These are phyloP conservation scores for Hoplostethus atlanticus DNA, from an alignment of 2,797 vertebrate genomes.

Conservation along the genomic window DNA sequence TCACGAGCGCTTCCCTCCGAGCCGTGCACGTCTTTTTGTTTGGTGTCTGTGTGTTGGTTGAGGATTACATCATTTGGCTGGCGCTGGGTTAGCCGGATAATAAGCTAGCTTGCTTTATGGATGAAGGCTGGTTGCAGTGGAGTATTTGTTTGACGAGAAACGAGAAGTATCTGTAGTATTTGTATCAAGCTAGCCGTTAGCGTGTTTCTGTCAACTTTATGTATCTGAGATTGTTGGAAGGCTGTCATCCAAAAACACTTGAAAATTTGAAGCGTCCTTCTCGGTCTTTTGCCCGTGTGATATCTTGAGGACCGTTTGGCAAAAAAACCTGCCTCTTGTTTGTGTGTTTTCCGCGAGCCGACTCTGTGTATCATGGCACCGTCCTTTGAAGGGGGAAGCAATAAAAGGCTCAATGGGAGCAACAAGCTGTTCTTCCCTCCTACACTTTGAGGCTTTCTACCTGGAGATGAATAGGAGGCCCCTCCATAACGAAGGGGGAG, in stretches of 20 bases:
- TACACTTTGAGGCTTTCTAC: slow-evolving; percentile 84
- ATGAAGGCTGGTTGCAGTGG: slow-evolving; percentile 54
- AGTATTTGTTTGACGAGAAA: slow-evolving; percentile 57
- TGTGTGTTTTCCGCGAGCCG: slow-evolving; percentile 61
- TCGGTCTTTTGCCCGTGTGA: too few species aligned
- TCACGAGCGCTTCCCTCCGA: slow-evolving; percentile 17
- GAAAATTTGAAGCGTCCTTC: too few species aligned
- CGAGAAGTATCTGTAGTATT: neutral
- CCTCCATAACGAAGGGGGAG: slow-evolving; percentile 74
- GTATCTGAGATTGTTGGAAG: slow-evolving; percentile 59
- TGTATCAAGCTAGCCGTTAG: neutral
- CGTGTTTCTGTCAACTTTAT: slow-evolving; percentile 46
- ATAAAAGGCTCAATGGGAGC: slow-evolving; percentile 86
- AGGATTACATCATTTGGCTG: slow-evolving; percentile 66
- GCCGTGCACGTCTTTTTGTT: slow-evolving; percentile 48
- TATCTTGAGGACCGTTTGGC: slow-evolving; percentile 64
- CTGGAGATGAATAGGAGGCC: slow-evolving; percentile 87
- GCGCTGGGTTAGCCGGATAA: slow-evolving; percentile 53
- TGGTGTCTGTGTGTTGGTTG: slow-evolving; percentile 44
- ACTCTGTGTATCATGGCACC: slow-evolving; percentile 72
- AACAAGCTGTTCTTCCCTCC: slow-evolving; percentile 83
- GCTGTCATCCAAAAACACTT: slow-evolving; percentile 49
- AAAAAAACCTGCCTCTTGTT: too few species aligned
- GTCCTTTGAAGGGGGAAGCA: slow-evolving; percentile 82
- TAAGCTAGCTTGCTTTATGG: slow-evolving; percentile 47